Percentiles rank a stretch among this genome's conserved stretches.
Conservation (phyloP, 1,140 invertebrate genomes). For the Aporrectodea caliginosa region DNA sequence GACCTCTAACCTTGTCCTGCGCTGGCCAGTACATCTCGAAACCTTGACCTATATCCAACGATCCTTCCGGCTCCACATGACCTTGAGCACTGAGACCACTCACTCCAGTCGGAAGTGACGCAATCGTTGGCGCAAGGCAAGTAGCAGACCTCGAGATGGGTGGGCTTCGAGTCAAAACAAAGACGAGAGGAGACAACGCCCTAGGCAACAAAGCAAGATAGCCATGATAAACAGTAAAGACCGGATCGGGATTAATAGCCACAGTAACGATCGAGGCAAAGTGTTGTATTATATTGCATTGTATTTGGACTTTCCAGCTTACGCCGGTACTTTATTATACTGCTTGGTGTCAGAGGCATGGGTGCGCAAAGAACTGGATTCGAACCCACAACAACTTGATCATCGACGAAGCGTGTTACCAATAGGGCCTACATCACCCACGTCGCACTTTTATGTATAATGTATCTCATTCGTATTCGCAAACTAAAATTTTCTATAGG, state of each 20-base stretch:
- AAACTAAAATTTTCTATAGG: too few species aligned
- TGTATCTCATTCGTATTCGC: too few species aligned
- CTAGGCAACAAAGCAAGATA: neutral
- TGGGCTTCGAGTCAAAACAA: slow-evolving; percentile 21
- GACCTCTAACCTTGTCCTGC: slow-evolving; percentile 20
- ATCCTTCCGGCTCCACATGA: slow-evolving; percentile 16
- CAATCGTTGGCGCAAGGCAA: slow-evolving; percentile 31
- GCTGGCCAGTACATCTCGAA: slow-evolving; percentile 17
- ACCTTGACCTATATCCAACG: slow-evolving; percentile 12
- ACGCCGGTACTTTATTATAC: too few species aligned
- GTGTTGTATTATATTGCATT: too few species aligned
- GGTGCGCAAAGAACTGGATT: too few species aligned
- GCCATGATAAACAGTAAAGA: neutral
- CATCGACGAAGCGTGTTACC: too few species aligned
- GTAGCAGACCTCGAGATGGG: slow-evolving; percentile 11
- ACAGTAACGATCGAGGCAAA: too few species aligned
- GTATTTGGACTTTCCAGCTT: too few species aligned
- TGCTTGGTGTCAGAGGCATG: too few species aligned
- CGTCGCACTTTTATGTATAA: too few species aligned
- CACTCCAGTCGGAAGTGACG: slow-evolving; percentile 29
- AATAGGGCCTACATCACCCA: too few species aligned
- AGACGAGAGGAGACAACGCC: slow-evolving; percentile 1
- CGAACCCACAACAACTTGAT: too few species aligned
- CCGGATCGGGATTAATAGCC: neutral
- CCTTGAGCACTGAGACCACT: slow-evolving; percentile 25